These are phyloP conservation scores for Albula glossodonta DNA, from an alignment of 2,113 vertebrate genomes.

Conservation along the genomic window DNA sequence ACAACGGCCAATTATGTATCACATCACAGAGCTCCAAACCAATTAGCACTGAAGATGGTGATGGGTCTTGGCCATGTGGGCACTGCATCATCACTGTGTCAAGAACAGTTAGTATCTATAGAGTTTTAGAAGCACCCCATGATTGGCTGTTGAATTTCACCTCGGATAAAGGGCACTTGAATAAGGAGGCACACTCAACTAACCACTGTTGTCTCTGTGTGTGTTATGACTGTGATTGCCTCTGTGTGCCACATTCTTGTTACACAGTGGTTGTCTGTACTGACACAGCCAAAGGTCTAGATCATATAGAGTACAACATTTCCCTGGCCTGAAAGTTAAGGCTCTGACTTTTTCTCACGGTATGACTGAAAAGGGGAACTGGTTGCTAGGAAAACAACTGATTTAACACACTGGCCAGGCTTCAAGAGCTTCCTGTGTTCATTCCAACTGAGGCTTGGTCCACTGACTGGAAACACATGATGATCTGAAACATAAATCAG, in stretches of 20 bases:
- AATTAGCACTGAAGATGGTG: no score
- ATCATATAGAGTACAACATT: not conserved
- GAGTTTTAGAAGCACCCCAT: not conserved
- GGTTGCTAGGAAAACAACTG: not conserved
- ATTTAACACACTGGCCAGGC: not conserved
- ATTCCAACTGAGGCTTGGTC: not conserved
- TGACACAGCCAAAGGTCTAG: not conserved
- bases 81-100: no score
- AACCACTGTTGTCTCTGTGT: not conserved
- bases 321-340: not conserved
- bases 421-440: not conserved
- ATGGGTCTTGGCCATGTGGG: no score
- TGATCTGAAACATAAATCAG: no score
- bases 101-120: not conserved
- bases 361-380: not conserved
- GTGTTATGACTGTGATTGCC: no score
- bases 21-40: no score
- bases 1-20: no score
- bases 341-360: not conserved
- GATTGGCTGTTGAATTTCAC: not conserved
- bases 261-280: not conserved
- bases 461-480: not conserved
- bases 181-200: not conserved
- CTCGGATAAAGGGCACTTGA: not conserved
- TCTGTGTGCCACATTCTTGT: no score